Percentiles rank a stretch among this genome's conserved stretches.
Conservation (phyloP, 2,113 vertebrate species). For the Podocnemis expansa region DNA sequence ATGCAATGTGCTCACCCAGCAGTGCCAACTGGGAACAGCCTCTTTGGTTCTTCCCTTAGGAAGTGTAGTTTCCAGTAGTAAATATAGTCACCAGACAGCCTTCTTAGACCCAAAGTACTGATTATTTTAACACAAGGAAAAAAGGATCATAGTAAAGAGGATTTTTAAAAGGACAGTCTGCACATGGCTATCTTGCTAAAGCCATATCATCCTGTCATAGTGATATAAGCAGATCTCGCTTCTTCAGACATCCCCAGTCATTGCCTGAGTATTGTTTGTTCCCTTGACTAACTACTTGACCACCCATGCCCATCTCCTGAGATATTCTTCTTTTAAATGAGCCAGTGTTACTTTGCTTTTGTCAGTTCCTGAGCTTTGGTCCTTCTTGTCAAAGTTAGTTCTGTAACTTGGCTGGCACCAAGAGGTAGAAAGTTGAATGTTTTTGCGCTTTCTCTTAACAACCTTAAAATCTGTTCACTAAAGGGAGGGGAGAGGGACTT, state of each 20-base stretch:
- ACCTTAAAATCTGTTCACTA: not conserved
- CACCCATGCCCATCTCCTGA: not conserved
- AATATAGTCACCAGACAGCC: not conserved
- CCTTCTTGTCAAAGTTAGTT: not conserved
- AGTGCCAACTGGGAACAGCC: not conserved
- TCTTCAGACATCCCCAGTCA: not conserved
- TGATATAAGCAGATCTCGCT: not conserved
- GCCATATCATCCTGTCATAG: not conserved
- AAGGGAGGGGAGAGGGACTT: not conserved
- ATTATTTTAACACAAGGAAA: not conserved
- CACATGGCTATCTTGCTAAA: not conserved
- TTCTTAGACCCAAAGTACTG: not conserved
- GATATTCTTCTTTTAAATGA: not conserved
- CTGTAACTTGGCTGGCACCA: not conserved
- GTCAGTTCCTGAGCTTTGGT: not conserved
- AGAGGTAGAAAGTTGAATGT: not conserved
- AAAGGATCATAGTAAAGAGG: not conserved
- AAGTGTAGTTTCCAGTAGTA: not conserved
- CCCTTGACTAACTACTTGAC: not conserved
- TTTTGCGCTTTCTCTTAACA: not conserved
- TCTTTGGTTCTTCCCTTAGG: not conserved
- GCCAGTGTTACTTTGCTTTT: not conserved
- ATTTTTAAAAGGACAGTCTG: not conserved
- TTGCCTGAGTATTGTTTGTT: not conserved
- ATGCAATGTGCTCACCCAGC: not conserved